Evolutionary conservation across 2,797 vertebrate genomes (phyloP).

Genomic region (Dicrostonyx torquatus): DNA sequence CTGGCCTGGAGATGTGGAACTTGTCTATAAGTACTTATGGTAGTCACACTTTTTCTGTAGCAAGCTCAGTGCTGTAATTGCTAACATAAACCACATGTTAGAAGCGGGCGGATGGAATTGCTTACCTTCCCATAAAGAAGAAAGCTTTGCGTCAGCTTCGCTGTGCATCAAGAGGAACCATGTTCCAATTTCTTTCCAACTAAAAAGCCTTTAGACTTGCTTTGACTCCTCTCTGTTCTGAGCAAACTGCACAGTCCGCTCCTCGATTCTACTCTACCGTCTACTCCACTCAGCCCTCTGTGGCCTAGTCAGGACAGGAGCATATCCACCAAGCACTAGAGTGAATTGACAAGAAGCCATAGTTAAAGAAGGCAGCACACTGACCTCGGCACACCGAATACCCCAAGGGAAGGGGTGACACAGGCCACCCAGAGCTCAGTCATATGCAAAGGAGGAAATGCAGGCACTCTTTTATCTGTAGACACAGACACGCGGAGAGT

Average conservation of each 20-base stretch:
- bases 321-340: constrained; percentile 55
- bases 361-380: constrained; percentile 24
- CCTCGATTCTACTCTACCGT: constrained; percentile 61
- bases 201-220: constrained; percentile 59
- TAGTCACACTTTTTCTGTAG: not conserved
- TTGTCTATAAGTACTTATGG: not conserved
- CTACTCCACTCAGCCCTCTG: constrained; percentile 62
- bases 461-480: constrained; percentile 3
- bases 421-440: not conserved
- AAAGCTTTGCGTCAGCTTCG: constrained; percentile 61
- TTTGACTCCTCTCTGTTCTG: constrained; percentile 67
- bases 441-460: not conserved
- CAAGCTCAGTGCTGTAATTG: constrained; percentile 14
- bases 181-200: constrained; percentile 67
- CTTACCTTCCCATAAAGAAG: constrained; percentile 75
- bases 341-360: constrained; percentile 59
- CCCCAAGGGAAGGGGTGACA: not conserved
- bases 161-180: constrained; percentile 71
- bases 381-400: constrained; percentile 9
- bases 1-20: not conserved
- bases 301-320: constrained; percentile 62
- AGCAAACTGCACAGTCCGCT: constrained; percentile 21
- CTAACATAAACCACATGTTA: not conserved
- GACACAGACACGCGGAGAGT: not conserved
- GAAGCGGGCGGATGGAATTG: constrained; percentile 53